Evolutionary conservation across 1,140 invertebrate genomes (phyloP).

Genomic region (Palaemon carinicauda): DNA sequence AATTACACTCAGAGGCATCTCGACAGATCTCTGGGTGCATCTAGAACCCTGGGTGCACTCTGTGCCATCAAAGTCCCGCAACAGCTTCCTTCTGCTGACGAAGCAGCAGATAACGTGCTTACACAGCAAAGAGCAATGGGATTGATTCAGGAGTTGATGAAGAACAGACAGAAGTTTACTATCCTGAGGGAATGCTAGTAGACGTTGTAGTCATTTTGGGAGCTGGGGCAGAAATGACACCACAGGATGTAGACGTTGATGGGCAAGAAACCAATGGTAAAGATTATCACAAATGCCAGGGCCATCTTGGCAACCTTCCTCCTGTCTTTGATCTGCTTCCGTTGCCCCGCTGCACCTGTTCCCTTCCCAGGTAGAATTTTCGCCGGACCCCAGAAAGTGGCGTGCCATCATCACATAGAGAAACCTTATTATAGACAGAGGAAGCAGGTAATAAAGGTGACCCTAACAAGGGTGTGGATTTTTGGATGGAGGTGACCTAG

Average conservation of each 20-base stretch:
- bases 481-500: conserved; percentile 72
- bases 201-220: conserved; percentile 77
- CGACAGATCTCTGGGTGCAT: conserved; percentile 5
- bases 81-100: background rate
- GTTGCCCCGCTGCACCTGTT: conserved; percentile 60
- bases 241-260: conserved; percentile 86
- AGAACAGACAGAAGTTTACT: conserved; percentile 83
- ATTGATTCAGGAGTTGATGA: conserved; percentile 91
- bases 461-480: conserved; percentile 56
- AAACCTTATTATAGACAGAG: conserved; percentile 80
- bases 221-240: conserved; percentile 82
- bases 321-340: conserved; percentile 76
- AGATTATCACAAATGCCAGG: conserved; percentile 87
- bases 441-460: conserved; percentile 78
- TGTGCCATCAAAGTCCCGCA: conserved; percentile 24
- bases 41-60: background rate
- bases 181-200: conserved; percentile 90
- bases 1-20: conserved; percentile 15
- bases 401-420: conserved; percentile 90
- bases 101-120: conserved; percentile 83
- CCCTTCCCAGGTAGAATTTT: conserved; percentile 73
- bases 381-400: conserved; percentile 82
- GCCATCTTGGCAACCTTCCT: conserved; percentile 92
- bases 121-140: conserved; percentile 91
- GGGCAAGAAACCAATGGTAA: conserved; percentile 89